Base-by-base conservation (phyloP, 2,113 vertebrate genomes). In the Madoqua kirkii region DNA sequence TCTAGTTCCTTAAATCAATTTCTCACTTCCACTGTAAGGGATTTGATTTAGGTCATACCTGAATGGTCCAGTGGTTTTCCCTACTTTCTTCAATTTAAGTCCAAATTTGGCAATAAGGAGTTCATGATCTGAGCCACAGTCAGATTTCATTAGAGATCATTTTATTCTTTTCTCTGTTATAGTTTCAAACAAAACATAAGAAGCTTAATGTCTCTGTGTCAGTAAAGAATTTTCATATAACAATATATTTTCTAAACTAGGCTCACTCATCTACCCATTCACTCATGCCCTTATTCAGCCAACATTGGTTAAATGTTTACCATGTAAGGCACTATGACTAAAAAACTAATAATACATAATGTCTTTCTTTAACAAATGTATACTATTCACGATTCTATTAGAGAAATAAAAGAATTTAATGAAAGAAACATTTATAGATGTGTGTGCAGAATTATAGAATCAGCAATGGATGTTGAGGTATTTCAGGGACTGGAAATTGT, bases 191-290 rank as follows among this genome's bases (percentile, higher is more conserved):
- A 92, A 97, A 97, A 62, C 13, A 50, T 57, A 88, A 87, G 45
- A 87, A 27, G 33, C 14, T 31, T 62, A 96, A 89, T 50, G 36
- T 92, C 31, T 95, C 23, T 57, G 19, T 27, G 27, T 78, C 74
- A 88, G 17, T 91, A 43, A 90, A 91, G 23, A 85, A 82, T 93
- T 91, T 95, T 95, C 16, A 57, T 23, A 25, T 60, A 91, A 57
- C 25, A 91, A 89, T 93, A 62, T 95, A 87, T 36, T 94, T 92
- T 94, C 33, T 96, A 91, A 93, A 87, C 9, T 87, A 81, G 31
- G 78, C 91, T 95, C 15, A 96, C 4, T 29, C 14, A 50, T 55
- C 17, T 67, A 88, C 23, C 52, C 82, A 71, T 57, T 31, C 19
- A 71, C 31, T 48, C 7, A 94, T 87, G 6, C 45, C 81, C 13